Conservation (phyloP, 2,113 vertebrate genomes). For the Aegotheles bennettii region DNA sequence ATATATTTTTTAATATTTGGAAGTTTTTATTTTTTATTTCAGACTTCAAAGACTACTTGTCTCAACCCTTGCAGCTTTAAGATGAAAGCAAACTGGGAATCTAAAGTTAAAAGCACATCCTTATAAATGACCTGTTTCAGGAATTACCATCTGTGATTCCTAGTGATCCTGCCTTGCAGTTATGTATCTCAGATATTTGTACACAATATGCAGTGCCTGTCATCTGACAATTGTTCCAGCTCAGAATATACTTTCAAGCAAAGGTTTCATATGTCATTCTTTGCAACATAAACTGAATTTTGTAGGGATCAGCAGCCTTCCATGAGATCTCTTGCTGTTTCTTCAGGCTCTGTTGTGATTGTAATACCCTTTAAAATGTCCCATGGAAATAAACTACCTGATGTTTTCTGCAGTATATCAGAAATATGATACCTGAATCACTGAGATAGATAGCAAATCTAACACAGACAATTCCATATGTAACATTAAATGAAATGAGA, state of each 20-base stretch:
- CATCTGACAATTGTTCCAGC: not conserved
- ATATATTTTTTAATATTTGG: not conserved
- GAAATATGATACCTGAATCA: slow-evolving; percentile 39
- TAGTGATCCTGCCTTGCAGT: not conserved
- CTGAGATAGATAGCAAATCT: slow-evolving; percentile 44
- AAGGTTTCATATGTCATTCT: slow-evolving; percentile 34
- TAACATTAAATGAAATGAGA: slow-evolving; percentile 41
- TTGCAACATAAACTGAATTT: slow-evolving; percentile 44
- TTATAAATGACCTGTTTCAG: not conserved
- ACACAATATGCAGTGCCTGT: not conserved
- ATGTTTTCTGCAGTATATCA: slow-evolving; percentile 36
- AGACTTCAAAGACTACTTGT: not conserved
- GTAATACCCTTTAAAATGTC: slow-evolving; percentile 41
- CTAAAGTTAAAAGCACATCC: not conserved
- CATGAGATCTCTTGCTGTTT: slow-evolving; percentile 46
- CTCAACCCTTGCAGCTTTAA: not conserved
- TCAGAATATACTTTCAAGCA: slow-evolving; percentile 9
- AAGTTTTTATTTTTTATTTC: not conserved
- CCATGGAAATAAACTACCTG: slow-evolving; percentile 54
- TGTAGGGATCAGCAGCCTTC: slow-evolving; percentile 9
- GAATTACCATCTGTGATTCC: not conserved
- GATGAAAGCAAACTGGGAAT: not conserved
- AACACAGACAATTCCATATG: slow-evolving; percentile 52
- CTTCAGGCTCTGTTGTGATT: slow-evolving; percentile 46
- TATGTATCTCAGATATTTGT: not conserved